Percentiles rank a stretch among this genome's conserved stretches.
phyloP scores from a whole-genome alignment of 2,797 vertebrate species.

The Triplophysa yarkandensis region DNA sequence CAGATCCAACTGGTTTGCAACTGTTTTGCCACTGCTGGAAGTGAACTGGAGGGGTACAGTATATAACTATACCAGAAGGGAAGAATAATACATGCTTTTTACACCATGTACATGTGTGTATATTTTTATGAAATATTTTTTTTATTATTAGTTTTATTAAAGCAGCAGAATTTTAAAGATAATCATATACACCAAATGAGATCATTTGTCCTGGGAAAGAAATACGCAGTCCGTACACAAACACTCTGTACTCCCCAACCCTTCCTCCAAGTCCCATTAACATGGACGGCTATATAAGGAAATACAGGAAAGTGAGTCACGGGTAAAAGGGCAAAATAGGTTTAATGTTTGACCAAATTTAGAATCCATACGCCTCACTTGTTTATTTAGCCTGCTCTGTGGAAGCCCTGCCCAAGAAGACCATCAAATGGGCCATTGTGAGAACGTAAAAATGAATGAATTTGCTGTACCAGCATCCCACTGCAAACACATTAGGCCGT shows the following conservation, averaged over 20 bases:
- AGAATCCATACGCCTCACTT: constrained; percentile 42
- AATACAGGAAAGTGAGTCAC: constrained; percentile 44
- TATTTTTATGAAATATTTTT: neutral
- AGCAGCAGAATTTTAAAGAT: no score
- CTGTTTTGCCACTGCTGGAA: constrained; percentile 39
- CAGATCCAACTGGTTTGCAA: constrained; percentile 57
- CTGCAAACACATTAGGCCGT: constrained; percentile 63
- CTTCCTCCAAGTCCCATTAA: constrained; percentile 10
- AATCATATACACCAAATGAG: neutral
- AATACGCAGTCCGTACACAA: constrained; percentile 9
- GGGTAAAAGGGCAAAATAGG: constrained; percentile 37
- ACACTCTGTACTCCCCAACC: neutral
- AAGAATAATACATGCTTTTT: neutral
- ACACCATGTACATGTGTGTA: neutral
- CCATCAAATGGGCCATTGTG: constrained; percentile 59
- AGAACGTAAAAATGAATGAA: constrained; percentile 66
- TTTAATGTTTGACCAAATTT: constrained; percentile 48
- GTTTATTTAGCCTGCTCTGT: constrained; percentile 52
- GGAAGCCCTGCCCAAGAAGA: constrained; percentile 45
- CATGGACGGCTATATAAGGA: constrained; percentile 1
- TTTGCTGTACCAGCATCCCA: constrained; percentile 55
- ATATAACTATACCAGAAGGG: constrained; percentile 6
- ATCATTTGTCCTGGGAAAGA: neutral
- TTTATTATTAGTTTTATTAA: neutral
- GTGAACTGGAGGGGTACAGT: constrained; percentile 1